These are phyloP conservation scores for Heteractis magnifica DNA, from an alignment of 92 coral and sea anemone genomes.

Conservation along the genomic window DNA sequence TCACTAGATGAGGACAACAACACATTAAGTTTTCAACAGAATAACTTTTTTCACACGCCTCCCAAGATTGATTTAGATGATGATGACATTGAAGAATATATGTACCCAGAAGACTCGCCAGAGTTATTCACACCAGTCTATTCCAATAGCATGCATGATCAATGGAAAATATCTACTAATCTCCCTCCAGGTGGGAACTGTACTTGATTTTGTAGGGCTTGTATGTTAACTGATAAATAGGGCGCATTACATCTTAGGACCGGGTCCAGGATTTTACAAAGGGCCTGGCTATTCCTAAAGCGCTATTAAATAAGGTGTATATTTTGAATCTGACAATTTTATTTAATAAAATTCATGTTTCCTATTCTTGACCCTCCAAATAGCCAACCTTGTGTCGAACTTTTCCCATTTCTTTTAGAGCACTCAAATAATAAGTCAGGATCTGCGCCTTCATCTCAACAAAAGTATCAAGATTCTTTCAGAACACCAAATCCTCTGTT, in stretches of 20 bases:
- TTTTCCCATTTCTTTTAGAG: neutral
- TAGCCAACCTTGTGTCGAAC: neutral
- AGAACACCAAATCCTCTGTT: conserved; percentile 41
- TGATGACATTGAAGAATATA: conserved; percentile 30
- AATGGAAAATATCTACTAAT: neutral
- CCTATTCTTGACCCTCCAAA: neutral
- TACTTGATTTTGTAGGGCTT: too few relatives aligned
- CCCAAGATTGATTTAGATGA: conserved; percentile 30
- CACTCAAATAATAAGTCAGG: neutral
- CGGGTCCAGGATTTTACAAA: neutral
- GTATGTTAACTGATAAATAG: too few relatives aligned
- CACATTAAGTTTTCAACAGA: neutral
- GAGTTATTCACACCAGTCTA: conserved; percentile 48
- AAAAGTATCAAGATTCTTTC: conserved; percentile 12
- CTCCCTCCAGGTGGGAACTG: neutral
- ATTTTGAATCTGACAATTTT: too few relatives aligned
- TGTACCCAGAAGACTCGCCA: conserved; percentile 62
- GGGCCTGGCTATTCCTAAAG: too few relatives aligned
- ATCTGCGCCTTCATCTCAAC: neutral
- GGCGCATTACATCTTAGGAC: too few relatives aligned
- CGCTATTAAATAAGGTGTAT: too few relatives aligned
- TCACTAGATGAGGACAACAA: neutral
- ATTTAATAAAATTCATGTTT: neutral
- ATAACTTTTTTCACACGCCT: conserved; percentile 1
- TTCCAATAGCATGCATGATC: conserved; percentile 13